Evolutionary conservation across 2,797 vertebrate genomes (phyloP).

Genomic region (Ibycter americanus): DNA sequence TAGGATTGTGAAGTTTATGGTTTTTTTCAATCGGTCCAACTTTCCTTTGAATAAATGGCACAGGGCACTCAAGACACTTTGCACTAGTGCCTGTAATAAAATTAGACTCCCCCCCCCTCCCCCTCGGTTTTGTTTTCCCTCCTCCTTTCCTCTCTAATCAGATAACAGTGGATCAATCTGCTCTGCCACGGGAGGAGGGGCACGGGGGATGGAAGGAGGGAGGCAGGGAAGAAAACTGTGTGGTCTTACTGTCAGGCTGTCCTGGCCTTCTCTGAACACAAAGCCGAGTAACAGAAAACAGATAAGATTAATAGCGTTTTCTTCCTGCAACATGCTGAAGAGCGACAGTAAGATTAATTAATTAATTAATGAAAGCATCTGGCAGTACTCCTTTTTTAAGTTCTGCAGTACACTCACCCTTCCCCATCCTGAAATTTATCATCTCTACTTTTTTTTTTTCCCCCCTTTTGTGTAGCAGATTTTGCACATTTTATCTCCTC

Average conservation of each 20-base stretch:
- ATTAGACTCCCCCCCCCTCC: slow-evolving; percentile 8
- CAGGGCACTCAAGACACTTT: slow-evolving; percentile 35
- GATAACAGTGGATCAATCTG: slow-evolving; percentile 71
- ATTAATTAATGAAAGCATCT: slow-evolving; percentile 61
- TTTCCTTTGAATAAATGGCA: slow-evolving; percentile 33
- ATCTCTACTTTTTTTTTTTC: neutral
- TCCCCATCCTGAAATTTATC: neutral
- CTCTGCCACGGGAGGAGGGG: slow-evolving; percentile 54
- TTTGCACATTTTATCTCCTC: slow-evolving; percentile 19
- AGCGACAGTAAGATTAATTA: slow-evolving; percentile 66
- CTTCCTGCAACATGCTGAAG: slow-evolving; percentile 65
- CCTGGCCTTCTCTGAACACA: slow-evolving; percentile 67
- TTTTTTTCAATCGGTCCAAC: neutral
- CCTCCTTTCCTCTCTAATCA: slow-evolving; percentile 62
- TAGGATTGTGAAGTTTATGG: neutral
- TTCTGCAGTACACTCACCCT: neutral
- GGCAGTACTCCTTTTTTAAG: slow-evolving; percentile 4
- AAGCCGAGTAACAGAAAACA: slow-evolving; percentile 72
- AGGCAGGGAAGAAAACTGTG: slow-evolving; percentile 60
- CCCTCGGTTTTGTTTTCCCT: slow-evolving; percentile 40
- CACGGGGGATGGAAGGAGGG: neutral
- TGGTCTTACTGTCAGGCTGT: slow-evolving; percentile 75
- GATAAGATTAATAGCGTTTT: slow-evolving; percentile 74
- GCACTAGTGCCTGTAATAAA: slow-evolving; percentile 64
- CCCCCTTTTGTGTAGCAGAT: rapidly evolving